These are phyloP conservation scores for Caradrina kadenii DNA, from an alignment of 2,888 invertebrate genomes.

Conservation along the genomic window DNA sequence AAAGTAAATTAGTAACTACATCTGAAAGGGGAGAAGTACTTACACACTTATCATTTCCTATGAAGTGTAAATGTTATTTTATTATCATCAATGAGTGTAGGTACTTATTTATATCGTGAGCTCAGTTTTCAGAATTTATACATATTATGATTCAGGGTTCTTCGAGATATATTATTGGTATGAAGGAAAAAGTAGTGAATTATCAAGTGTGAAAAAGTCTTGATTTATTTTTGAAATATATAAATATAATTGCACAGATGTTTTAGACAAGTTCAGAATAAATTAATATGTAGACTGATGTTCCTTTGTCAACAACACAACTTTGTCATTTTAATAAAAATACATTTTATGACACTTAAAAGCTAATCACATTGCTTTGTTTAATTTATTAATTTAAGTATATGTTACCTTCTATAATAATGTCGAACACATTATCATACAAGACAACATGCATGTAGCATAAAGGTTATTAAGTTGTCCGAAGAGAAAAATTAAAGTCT, in stretches of 20 bases:
- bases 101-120: not conserved
- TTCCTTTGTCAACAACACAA: too few relatives aligned
- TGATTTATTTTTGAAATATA: not conserved
- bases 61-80: constrained; percentile 30
- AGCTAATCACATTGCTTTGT: not conserved
- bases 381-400: not conserved
- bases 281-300: not conserved
- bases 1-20: constrained; percentile 26
- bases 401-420: too few relatives aligned
- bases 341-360: too few relatives aligned
- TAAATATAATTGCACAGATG: too few relatives aligned
- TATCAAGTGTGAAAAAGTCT: not conserved
- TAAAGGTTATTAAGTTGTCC: not conserved
- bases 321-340: too few relatives aligned
- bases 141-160: constrained; percentile 20
- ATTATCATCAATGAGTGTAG: constrained; percentile 30
- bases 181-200: not conserved
- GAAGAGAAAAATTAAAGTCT: too few relatives aligned
- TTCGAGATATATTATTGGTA: constrained; percentile 1
- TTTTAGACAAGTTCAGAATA: not conserved
- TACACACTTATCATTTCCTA: constrained; percentile 18
- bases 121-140: constrained; percentile 24
- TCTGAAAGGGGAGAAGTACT: constrained; percentile 39
- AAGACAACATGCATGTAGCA: not conserved
- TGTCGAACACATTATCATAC: not conserved